Conservation (phyloP, 2,797 vertebrate species). For the Huso huso region DNA sequence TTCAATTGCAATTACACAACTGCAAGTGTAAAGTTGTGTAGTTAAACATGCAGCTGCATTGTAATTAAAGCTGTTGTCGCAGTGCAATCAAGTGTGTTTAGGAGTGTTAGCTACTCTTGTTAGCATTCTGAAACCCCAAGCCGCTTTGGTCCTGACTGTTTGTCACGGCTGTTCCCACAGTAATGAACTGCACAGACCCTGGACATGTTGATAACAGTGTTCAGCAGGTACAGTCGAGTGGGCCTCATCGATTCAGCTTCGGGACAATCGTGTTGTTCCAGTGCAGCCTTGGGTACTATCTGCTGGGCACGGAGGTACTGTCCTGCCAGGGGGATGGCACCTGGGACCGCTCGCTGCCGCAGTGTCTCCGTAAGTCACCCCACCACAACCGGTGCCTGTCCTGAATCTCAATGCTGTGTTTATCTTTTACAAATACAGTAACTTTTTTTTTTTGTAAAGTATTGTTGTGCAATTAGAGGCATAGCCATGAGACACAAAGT, state of each 20-base stretch:
- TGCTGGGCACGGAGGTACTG: constrained; percentile 82
- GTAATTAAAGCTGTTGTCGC: no score
- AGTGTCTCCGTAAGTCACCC: constrained; percentile 84
- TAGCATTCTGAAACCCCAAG: no score
- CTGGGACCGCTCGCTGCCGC: constrained; percentile 88
- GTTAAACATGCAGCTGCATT: no score
- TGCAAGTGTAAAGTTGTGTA: no score
- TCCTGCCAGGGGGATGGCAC: constrained; percentile 92
- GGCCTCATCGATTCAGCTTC: constrained; percentile 85
- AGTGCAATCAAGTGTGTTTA: no score
- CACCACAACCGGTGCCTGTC: neutral
- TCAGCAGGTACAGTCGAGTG: constrained; percentile 74
- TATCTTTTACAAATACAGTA: neutral
- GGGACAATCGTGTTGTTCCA: constrained; percentile 84
- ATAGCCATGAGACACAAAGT: no score
- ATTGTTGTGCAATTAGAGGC: neutral
- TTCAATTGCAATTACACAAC: no score
- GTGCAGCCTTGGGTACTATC: constrained; percentile 85
- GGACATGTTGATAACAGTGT: constrained; percentile 87
- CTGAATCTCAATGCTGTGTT: neutral
- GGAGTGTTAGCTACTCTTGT: no score
- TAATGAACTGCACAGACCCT: constrained; percentile 93
- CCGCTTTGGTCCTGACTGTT: constrained; percentile 11
- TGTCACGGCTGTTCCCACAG: constrained; percentile 41
- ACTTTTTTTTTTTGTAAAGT: neutral